Evolutionary conservation across 1,140 invertebrate species (phyloP), one percentile per base, ranked within the genome.

Genomic region (Brachionus paranguensis): DNA sequence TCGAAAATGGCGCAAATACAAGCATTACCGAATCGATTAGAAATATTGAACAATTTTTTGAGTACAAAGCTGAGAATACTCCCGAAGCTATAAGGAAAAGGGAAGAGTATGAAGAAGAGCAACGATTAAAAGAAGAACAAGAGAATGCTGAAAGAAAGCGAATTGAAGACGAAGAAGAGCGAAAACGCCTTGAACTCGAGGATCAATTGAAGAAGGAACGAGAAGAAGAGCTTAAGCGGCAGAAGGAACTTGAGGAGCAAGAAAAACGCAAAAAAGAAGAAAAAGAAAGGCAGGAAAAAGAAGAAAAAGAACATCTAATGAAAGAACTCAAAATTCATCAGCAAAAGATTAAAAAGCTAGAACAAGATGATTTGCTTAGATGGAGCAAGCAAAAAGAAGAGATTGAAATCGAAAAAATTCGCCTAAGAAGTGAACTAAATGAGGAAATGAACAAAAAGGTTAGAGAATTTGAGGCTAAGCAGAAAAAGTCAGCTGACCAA

Each of bases 381-480:
- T 50, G 41, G 72, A 76, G 6, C 14, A 76, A 76, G 17, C 72
- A 76, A 76, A 76, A 76, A 76, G 72, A 76, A 3, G 72, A 76
- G 29, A 47, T 76, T 8, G 72, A 76, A 29, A 76, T 27, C 1
- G 72, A 76, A 47, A 76, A 76, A 33, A 27, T 37, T 50, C 41
- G 45, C 3, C 43, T 76, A 11, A 76, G 43, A 50, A 14, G 10
- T 14, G 43, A 76, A 76, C 2, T 76, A 27, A 33, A 24, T 27
- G 43, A 76, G 24, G 72, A 76, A 76, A 29, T 76, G 72, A 76
- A 50, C 5, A 20, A 37, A 50, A 76, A 50, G 53, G 43, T 50
- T 4, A 47, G 53, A 76, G 72, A 76, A 76, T 12, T 76, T 17
- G 43, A 76, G n/a, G 20, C 7, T 14, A 11, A 70, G 27, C 65